phyloP scores from a whole-genome alignment of 2,888 invertebrate genomes.

The Neria commutata region DNA sequence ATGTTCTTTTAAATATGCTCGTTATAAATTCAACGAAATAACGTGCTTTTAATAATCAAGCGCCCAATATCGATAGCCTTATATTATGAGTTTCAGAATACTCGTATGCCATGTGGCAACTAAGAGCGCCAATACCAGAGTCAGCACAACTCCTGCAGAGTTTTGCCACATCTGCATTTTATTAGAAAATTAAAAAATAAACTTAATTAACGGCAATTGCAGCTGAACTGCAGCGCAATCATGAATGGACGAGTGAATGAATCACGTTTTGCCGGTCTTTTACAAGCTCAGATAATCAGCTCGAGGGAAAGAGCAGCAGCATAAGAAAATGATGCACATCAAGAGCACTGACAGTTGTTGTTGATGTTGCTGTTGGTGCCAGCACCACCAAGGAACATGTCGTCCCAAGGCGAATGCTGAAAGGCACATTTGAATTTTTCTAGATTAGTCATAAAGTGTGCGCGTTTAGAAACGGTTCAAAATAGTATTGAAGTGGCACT shows the following conservation, averaged over 20 bases:
- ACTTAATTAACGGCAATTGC: slow-evolving; percentile 39
- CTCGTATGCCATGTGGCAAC: too few relatives aligned
- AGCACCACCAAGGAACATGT: too few relatives aligned
- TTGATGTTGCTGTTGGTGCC: too few relatives aligned
- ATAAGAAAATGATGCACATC: too few relatives aligned
- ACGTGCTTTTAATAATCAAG: too few relatives aligned
- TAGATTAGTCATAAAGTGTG: slow-evolving; percentile 26
- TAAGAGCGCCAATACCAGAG: too few relatives aligned
- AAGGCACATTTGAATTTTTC: not conserved
- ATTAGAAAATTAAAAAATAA: slow-evolving; percentile 44
- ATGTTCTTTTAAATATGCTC: too few relatives aligned
- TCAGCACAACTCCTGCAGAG: not conserved
- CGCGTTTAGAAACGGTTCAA: slow-evolving; percentile 28
- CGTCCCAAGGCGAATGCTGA: not conserved
- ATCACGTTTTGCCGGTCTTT: slow-evolving; percentile 2
- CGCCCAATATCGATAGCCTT: too few relatives aligned
- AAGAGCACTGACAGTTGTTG: too few relatives aligned
- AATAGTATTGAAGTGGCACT: not conserved
- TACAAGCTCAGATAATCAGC: not conserved
- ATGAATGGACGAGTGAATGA: slow-evolving; percentile 26
- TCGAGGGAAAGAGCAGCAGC: too few relatives aligned
- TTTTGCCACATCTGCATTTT: slow-evolving; percentile 32
- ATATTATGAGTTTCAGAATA: too few relatives aligned
- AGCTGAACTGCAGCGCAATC: slow-evolving; percentile 16
- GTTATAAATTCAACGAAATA: too few relatives aligned